Evolutionary conservation across 2,113 vertebrate genomes (phyloP).

Genomic region (Dasyornis broadbenti): DNA sequence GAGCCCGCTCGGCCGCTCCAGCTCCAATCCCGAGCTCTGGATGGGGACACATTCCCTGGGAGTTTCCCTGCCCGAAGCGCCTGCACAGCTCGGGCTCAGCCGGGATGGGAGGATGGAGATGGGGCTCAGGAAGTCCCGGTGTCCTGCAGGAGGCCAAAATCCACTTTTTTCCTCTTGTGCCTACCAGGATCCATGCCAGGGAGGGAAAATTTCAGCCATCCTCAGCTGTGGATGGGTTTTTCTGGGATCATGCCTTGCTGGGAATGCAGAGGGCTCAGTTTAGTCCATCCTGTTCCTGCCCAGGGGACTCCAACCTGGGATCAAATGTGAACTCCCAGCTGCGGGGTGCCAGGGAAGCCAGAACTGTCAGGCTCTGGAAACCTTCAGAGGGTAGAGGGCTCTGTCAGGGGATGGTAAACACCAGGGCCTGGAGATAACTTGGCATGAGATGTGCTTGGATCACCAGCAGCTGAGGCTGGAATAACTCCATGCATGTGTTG

Average conservation of each 20-base stretch:
- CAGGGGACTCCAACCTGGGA: too few species aligned
- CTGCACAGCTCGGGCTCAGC: not conserved
- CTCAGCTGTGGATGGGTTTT: fast-evolving
- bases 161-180: fast-evolving
- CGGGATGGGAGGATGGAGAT: not conserved
- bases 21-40: fast-evolving
- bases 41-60: fast-evolving
- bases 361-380: not conserved
- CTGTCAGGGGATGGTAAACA: not conserved
- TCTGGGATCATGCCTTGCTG: fast-evolving
- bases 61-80: fast-evolving
- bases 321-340: fast-evolving
- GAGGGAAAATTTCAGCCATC: fast-evolving
- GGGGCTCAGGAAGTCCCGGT: fast-evolving
- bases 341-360: fast-evolving
- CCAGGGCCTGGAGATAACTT: not conserved
- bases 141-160: not conserved
- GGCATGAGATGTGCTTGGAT: too few species aligned
- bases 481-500: fast-evolving
- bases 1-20: fast-evolving
- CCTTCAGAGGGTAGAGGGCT: not conserved
- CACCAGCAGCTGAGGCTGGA: not conserved
- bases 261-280: fast-evolving
- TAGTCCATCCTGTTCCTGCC: not conserved
- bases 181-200: too few species aligned